Base-by-base conservation (phyloP, 2,888 invertebrate genomes). In the Pachycephus smyrnensis region DNA sequence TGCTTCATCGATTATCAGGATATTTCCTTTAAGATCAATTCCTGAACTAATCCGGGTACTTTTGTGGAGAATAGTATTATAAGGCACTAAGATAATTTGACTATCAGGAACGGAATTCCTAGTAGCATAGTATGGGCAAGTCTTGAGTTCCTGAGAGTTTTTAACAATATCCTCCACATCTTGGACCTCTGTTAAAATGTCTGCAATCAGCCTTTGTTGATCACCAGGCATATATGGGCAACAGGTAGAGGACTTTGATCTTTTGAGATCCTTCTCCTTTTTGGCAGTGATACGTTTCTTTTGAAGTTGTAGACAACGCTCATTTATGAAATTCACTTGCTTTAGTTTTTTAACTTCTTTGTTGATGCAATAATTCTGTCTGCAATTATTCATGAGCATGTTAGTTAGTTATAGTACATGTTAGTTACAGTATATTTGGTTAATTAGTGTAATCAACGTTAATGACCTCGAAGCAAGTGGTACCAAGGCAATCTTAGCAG, bases 61-160 rank as follows among this genome's bases (percentile, higher is more conserved):
- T 88, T 95, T 94, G 90, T 98, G 97, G 6, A 98, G 92, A 74
- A 98, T 92, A 33, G 96, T 94, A 90, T 97, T 96, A 87, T 96
- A 96, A 0, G 96, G 96, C 12, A 96, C 92, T 74, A 96, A 93
- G 76, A 97, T 93, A 11, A 97, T 91, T 94, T 99, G 97, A 12
- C 98, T 97, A 90, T 97, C 95, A 82, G 95, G 94, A 36, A 97
- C 93, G 6, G 98, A 96, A 89, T 94, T 94, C 86, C 98, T 94
- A 1, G 96, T 94, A 0, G 97, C 96, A 92, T 99, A 99, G 93
- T 99, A 99, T 0, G 99, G 97, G 92, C 99, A 99, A 0, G 97
- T 97, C 82, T 95, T 95, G 75, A 95, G 87, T 81, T 94, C 92
- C 86, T 94, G 94, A 0, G 96, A 97, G 85, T 92, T 92, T 71